phyloP scores from a whole-genome alignment of 2,113 vertebrate genomes.

The human region DNA sequence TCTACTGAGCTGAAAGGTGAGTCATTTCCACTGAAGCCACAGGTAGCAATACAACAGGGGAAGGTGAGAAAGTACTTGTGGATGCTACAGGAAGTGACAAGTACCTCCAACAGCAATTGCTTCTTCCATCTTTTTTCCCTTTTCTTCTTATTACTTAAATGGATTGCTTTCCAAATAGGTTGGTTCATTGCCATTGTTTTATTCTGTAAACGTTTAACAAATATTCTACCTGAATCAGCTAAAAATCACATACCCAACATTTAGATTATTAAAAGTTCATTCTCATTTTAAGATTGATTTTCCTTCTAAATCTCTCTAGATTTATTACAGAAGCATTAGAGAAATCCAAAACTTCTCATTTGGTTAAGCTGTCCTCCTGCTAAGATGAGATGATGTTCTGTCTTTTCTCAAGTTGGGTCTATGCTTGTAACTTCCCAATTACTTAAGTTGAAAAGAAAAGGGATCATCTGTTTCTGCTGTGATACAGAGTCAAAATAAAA shows the following conservation, averaged over 20 bases:
- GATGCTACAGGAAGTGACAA: background rate
- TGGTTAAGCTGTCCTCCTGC: background rate
- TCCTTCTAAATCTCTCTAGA: slow-evolving; percentile 3
- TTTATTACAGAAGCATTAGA: background rate
- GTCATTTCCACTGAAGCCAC: background rate
- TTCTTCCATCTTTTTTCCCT: background rate
- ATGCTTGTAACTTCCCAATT: slow-evolving; percentile 57
- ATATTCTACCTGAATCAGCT: background rate
- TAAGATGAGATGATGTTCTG: slow-evolving; percentile 40
- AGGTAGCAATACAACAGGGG: background rate
- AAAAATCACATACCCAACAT: background rate
- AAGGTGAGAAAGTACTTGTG: background rate
- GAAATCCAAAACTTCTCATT: slow-evolving; percentile 30
- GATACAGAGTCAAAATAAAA: slow-evolving; percentile 40
- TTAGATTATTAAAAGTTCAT: background rate
- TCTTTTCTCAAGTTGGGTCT: slow-evolving; percentile 45
- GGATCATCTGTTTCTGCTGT: slow-evolving; percentile 10
- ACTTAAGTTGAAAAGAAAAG: slow-evolving; percentile 57
- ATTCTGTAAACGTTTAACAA: background rate
- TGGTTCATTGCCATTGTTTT: background rate
- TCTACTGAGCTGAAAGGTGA: background rate
- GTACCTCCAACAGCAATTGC: background rate
- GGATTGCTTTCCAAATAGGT: background rate
- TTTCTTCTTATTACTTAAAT: background rate
- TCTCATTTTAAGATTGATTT: background rate